Percentiles rank a stretch among this genome's conserved stretches.
Conservation (phyloP, 2,797 vertebrate genomes). For the Notolabrus celidotus region DNA sequence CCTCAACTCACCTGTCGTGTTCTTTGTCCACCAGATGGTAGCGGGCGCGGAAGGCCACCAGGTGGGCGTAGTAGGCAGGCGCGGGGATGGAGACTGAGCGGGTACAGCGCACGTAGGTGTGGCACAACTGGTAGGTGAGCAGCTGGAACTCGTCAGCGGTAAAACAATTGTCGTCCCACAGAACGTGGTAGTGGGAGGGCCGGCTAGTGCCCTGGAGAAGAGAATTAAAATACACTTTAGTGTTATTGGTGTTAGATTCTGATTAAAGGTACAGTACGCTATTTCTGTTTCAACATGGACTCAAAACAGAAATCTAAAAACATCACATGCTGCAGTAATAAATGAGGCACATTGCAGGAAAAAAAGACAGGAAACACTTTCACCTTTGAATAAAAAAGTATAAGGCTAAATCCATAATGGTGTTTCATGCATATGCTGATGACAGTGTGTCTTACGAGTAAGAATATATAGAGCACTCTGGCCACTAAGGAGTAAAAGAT, state of each 20-base stretch:
- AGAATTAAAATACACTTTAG: conserved; percentile 2
- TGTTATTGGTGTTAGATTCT: not conserved
- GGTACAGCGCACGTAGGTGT: conserved; percentile 98
- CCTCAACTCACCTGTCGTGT: conserved; percentile 92
- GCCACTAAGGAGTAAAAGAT: no score
- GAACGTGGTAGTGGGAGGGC: conserved; percentile 97
- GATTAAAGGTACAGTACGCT: not conserved
- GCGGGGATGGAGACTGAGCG: conserved; percentile 98
- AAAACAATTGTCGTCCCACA: conserved; percentile 99
- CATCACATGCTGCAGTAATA: not conserved
- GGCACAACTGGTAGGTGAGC: conserved; percentile 99
- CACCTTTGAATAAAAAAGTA: no score
- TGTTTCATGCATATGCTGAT: no score
- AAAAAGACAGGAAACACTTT: no score
- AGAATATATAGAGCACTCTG: no score
- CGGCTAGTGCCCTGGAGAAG: conserved; percentile 94
- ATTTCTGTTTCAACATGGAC: not conserved
- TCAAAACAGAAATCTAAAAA: not conserved
- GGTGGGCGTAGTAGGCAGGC: conserved; percentile 97
- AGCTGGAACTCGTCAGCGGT: conserved; percentile 99
- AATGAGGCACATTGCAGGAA: no score
- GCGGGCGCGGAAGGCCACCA: conserved; percentile 97
- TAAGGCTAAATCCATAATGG: no score
- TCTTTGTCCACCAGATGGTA: conserved; percentile 99
- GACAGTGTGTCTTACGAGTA: no score